A percentile compares a stretch with the other conserved stretches of the same genome.
phyloP scores from a whole-genome alignment of 2,797 vertebrate genomes.

The Falco naumanni region DNA sequence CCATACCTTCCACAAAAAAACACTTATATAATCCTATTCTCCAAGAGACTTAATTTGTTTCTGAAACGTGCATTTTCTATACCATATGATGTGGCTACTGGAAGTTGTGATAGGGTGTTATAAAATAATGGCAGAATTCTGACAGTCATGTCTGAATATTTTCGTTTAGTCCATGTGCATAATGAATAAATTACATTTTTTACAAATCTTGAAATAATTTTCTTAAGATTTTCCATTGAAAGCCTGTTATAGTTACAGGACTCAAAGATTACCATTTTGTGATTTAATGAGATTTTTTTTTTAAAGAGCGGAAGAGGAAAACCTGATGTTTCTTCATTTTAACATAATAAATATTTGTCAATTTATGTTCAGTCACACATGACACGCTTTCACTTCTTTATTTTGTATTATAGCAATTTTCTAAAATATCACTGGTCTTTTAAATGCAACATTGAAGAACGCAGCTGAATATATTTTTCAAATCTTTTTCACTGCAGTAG shows the following conservation, averaged over 20 bases:
- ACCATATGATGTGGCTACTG: background rate
- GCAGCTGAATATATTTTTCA: background rate
- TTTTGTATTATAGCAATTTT: background rate
- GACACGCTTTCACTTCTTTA: accelerated
- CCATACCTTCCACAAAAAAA: background rate
- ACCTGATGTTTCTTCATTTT: background rate
- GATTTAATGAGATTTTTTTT: background rate
- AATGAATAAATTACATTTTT: background rate
- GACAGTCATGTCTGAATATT: background rate
- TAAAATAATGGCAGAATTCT: background rate
- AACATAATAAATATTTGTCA: background rate
- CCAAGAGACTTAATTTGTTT: background rate
- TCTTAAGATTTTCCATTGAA: background rate
- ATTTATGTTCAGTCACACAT: background rate
- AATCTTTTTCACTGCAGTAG: background rate
- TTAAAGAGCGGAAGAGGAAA: background rate
- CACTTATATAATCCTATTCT: background rate
- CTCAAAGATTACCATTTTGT: background rate
- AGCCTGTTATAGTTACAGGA: background rate
- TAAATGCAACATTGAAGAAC: background rate
- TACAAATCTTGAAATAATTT: background rate
- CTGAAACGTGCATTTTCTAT: background rate
- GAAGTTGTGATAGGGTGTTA: background rate
- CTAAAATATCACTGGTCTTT: background rate
- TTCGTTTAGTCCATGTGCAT: background rate